phyloP scores from a whole-genome alignment of 2,888 invertebrate species.

The Cryptus armator region DNA sequence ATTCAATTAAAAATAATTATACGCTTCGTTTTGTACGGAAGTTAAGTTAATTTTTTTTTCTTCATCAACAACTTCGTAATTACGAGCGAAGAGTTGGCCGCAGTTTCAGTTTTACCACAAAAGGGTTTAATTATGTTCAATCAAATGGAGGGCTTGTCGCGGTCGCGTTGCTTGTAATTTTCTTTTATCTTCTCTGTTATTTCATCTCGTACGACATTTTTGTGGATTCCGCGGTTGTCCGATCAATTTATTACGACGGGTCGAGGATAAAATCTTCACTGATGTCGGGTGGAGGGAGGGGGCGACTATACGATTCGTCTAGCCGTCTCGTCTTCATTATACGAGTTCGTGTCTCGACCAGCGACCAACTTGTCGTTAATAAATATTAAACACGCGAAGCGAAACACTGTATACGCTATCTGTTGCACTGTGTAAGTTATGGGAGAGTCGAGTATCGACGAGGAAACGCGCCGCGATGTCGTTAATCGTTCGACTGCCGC shows the following conservation, averaged over 20 bases:
- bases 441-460: constrained; percentile 17
- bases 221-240: background rate
- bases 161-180: too few species aligned
- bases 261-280: background rate
- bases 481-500: constrained; percentile 26
- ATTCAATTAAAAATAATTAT: too few species aligned
- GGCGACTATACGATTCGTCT: constrained; percentile 7
- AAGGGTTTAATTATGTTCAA: too few species aligned
- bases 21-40: too few species aligned
- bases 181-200: too few species aligned
- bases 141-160: too few species aligned
- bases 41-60: too few species aligned
- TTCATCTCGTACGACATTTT: too few species aligned
- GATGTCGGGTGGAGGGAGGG: background rate
- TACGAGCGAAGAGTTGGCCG: too few species aligned
- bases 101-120: too few species aligned
- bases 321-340: constrained; percentile 30
- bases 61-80: too few species aligned
- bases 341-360: constrained; percentile 19
- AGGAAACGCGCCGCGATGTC: constrained; percentile 3
- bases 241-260: constrained; percentile 13
- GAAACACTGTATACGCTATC: constrained; percentile 1
- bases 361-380: constrained; percentile 35
- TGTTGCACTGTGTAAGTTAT: background rate
- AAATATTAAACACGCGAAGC: constrained; percentile 29